phyloP scores from a whole-genome alignment of 1,140 invertebrate genomes.

The Drosophila elegans region DNA sequence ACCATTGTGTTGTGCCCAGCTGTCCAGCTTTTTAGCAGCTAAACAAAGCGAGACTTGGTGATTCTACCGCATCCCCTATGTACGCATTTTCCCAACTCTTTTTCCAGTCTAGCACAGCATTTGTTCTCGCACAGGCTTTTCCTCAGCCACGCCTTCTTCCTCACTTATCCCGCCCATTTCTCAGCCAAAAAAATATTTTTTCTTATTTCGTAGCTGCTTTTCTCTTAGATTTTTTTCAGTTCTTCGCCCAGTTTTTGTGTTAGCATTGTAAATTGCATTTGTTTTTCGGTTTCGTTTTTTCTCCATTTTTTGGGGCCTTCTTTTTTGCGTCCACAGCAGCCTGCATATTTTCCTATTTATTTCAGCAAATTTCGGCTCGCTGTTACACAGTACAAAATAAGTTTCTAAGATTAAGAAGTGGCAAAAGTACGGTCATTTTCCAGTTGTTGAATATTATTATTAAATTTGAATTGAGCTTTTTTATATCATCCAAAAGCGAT shows the following conservation, averaged over 20 bases:
- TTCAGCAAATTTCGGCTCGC: constrained; percentile 31
- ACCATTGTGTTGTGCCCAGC: constrained; percentile 33
- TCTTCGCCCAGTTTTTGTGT: constrained; percentile 47
- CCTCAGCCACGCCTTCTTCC: constrained; percentile 26
- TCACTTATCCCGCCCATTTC: constrained; percentile 46
- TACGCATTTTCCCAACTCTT: constrained; percentile 3
- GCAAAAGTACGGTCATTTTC: too few relatives aligned
- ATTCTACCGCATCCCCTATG: not conserved
- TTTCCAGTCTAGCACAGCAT: not conserved
- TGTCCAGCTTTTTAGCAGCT: constrained; percentile 45
- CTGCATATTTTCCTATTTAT: constrained; percentile 52
- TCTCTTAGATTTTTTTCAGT: constrained; percentile 12
- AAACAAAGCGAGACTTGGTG: constrained; percentile 34
- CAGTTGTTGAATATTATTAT: too few relatives aligned
- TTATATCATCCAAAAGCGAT: too few relatives aligned
- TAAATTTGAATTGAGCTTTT: too few relatives aligned
- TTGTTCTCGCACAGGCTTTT: constrained; percentile 32
- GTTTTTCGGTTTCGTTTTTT: constrained; percentile 30
- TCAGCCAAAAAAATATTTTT: constrained; percentile 17
- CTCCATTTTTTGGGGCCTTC: constrained; percentile 7
- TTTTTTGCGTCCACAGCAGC: constrained; percentile 8
- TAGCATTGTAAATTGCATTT: constrained; percentile 76
- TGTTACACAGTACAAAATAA: constrained; percentile 3
- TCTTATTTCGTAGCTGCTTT: constrained; percentile 19
- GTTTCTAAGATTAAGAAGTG: not conserved